phyloP scores from a whole-genome alignment of 2,888 invertebrate species.

The Zaprionus lineosus region DNA sequence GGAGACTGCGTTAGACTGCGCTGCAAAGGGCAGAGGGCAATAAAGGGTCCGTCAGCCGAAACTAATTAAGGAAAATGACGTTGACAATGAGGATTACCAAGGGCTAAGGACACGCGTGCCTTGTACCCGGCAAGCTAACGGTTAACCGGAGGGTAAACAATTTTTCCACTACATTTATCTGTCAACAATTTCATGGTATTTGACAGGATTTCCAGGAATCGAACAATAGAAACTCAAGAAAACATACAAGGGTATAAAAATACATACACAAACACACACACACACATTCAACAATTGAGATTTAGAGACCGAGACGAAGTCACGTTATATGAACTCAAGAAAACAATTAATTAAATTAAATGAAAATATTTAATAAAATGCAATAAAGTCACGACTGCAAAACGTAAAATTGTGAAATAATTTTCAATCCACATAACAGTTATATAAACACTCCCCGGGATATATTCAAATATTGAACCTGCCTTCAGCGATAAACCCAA shows the following conservation, averaged over 20 bases:
- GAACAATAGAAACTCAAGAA: conserved; percentile 13
- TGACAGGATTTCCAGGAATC: conserved; percentile 45
- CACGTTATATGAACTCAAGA: conserved; percentile 26
- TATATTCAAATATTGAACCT: no score
- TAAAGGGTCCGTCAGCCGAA: conserved; percentile 51
- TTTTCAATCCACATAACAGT: not conserved
- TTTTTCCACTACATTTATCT: conserved; percentile 49
- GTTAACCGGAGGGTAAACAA: conserved; percentile 11
- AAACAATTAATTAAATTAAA: no score
- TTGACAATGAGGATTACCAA: conserved; percentile 42
- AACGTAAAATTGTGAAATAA: not conserved
- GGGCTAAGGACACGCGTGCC: conserved; percentile 29
- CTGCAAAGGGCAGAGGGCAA: not conserved
- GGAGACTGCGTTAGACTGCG: no score
- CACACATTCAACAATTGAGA: no score
- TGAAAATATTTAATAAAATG: conserved; percentile 1
- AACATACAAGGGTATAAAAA: not conserved
- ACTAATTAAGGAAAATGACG: conserved; percentile 59
- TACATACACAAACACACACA: no score
- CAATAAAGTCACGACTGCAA: conserved; percentile 28
- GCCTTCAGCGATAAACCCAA: no score
- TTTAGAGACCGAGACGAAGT: conserved; percentile 31
- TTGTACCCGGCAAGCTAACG: conserved; percentile 2
- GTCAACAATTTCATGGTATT: conserved; percentile 51
- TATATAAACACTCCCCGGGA: no score